phyloP scores from a whole-genome alignment of 2,797 vertebrate genomes.

The Takifugu rubripes region DNA sequence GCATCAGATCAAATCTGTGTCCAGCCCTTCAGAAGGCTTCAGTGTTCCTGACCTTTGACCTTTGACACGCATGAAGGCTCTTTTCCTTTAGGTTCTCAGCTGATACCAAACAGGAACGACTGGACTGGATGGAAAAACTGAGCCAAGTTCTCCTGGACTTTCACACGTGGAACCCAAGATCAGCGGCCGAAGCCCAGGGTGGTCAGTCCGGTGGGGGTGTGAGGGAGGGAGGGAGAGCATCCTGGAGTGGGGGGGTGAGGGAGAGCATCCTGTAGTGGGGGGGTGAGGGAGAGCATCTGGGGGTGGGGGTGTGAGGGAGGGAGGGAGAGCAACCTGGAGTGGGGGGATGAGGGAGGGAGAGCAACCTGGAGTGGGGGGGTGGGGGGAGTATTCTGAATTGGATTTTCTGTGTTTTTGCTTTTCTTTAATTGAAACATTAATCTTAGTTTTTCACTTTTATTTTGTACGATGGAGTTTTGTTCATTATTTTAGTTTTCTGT shows the following conservation, averaged over 20 bases:
- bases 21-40: neutral
- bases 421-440: constrained; percentile 29
- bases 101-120: constrained; percentile 74
- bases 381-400: neutral
- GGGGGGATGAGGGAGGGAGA: constrained; percentile 61
- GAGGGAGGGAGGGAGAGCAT: constrained; percentile 57
- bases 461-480: constrained; percentile 15
- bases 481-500: constrained; percentile 27
- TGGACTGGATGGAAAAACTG: constrained; percentile 78
- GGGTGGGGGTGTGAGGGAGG: no score
- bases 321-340: constrained; percentile 6
- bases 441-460: constrained; percentile 32
- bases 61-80: neutral
- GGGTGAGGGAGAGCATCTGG: constrained; percentile 65
- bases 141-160: constrained; percentile 76
- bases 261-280: constrained; percentile 71
- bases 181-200: constrained; percentile 6
- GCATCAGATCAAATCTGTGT: no score
- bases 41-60: neutral
- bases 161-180: constrained; percentile 68
- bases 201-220: constrained; percentile 28
- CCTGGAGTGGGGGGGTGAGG: constrained; percentile 46
- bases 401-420: constrained; percentile 1
- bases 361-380: constrained; percentile 55
- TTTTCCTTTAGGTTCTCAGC: constrained; percentile 72